A percentile compares a stretch with the other conserved stretches of the same genome.
These are phyloP conservation scores for Cephus rjabovi DNA, from an alignment of 2,888 invertebrate genomes.

Conservation along the genomic window DNA sequence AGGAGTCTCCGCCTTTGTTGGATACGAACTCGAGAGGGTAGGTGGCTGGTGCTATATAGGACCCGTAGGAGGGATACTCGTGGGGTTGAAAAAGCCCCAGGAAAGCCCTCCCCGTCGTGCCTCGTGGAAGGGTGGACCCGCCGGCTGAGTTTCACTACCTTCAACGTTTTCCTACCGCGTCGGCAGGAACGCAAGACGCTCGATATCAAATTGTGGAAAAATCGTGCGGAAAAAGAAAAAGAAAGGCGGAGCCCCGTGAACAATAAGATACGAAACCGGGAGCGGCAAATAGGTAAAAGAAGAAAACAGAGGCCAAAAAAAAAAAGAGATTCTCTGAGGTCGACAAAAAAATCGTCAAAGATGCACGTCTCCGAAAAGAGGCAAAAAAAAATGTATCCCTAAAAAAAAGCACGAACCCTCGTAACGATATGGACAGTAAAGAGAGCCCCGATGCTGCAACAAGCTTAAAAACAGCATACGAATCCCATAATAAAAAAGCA, in stretches of 20 bases:
- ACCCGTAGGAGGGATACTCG: slow-evolving; percentile 18
- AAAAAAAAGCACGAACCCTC: too few species aligned
- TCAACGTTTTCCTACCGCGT: slow-evolving; percentile 16
- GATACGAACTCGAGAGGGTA: slow-evolving; percentile 6
- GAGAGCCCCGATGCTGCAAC: not conserved
- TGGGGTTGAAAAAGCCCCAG: slow-evolving; percentile 2
- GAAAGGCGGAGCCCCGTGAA: not conserved
- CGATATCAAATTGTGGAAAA: slow-evolving; percentile 56
- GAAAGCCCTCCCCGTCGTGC: slow-evolving; percentile 30
- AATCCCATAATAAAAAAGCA: not conserved
- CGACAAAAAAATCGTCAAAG: not conserved
- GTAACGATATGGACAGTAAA: not conserved
- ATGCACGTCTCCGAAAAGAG: not conserved
- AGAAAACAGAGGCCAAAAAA: not conserved
- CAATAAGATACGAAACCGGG: not conserved
- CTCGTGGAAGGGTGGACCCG: slow-evolving; percentile 40
- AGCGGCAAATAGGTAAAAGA: not conserved
- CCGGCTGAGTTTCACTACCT: slow-evolving; percentile 41
- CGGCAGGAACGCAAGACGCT: slow-evolving; percentile 40
- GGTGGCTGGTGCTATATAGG: slow-evolving; percentile 32
- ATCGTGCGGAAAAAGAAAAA: slow-evolving; percentile 20
- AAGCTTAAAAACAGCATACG: not conserved
- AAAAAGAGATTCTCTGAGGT: not conserved
- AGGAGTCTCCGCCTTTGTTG: slow-evolving; percentile 3
- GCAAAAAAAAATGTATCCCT: too few species aligned